Evolutionary conservation across 2,888 invertebrate species (phyloP).

Genomic region (Muscina levida): DNA sequence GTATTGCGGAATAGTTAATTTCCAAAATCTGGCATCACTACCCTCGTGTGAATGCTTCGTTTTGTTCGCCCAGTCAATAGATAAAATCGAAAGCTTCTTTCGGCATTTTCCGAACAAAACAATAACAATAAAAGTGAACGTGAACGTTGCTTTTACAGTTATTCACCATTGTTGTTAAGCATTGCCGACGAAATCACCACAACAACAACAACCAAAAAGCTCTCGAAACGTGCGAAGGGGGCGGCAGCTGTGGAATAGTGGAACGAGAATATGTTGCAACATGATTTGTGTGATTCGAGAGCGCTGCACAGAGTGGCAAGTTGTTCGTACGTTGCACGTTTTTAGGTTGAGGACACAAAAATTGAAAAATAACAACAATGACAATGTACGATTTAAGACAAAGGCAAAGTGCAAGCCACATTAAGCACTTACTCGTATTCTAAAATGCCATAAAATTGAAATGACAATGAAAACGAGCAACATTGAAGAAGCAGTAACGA

Average conservation of each 20-base stretch:
- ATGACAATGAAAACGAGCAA: constrained; percentile 60
- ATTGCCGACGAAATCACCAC: constrained; percentile 23
- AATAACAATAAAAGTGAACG: constrained; percentile 53
- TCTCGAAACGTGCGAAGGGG: constrained; percentile 44
- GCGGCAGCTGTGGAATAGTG: constrained; percentile 40
- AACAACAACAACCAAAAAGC: constrained; percentile 49
- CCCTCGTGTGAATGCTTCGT: background rate
- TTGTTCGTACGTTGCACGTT: constrained; percentile 51
- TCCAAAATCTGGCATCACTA: too few species aligned
- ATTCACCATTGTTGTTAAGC: constrained; percentile 50
- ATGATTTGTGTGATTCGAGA: constrained; percentile 23
- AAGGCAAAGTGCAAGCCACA: background rate
- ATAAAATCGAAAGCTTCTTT: constrained; percentile 31
- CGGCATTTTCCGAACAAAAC: constrained; percentile 8
- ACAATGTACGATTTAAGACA: background rate
- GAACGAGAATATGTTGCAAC: constrained; percentile 56
- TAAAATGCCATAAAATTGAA: constrained; percentile 54
- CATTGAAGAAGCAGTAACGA: too few species aligned
- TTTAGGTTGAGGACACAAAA: constrained; percentile 62
- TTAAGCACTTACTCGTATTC: constrained; percentile 21
- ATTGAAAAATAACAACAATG: constrained; percentile 5
- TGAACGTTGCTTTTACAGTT: constrained; percentile 60
- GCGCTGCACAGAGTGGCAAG: constrained; percentile 49
- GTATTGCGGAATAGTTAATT: too few species aligned
- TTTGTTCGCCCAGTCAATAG: background rate